Evolutionary conservation across 2,797 vertebrate genomes (phyloP).

Genomic region (Anolis apletophallus): DNA sequence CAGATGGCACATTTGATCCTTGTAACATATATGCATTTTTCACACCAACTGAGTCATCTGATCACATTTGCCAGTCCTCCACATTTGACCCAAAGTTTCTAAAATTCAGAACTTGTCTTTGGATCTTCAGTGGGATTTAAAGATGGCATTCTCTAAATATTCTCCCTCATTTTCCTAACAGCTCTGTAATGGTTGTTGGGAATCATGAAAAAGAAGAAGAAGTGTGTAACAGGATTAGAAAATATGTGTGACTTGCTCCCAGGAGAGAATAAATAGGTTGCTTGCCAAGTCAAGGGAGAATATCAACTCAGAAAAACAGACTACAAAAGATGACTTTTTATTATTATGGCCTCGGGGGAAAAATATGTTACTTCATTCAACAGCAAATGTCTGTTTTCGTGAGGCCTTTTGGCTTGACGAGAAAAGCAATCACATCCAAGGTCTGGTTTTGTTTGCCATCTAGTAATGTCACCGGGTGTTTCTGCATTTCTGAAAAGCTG

Average conservation of each 20-base stretch:
- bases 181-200: neutral
- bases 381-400: neutral
- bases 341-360: neutral
- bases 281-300: constrained; percentile 9
- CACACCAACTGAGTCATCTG: neutral
- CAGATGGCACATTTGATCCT: neutral
- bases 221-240: neutral
- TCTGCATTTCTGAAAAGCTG: neutral
- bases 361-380: neutral
- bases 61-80: neutral
- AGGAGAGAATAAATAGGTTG: neutral
- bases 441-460: constrained; percentile 9
- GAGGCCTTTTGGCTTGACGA: constrained; percentile 6
- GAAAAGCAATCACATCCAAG: constrained; percentile 15
- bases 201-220: neutral
- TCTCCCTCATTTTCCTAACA: neutral
- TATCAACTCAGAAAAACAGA: neutral
- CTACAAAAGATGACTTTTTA: neutral
- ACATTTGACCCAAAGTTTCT: neutral
- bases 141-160: neutral
- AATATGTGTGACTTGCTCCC: neutral
- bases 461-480: neutral
- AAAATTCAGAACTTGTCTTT: neutral
- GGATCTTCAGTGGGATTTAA: neutral
- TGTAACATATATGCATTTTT: neutral